Percentiles rank a stretch among this genome's conserved stretches.
These are phyloP conservation scores for Ianthella basta DNA, from an alignment of 37 sponge, comb jelly and placozoan genomes.

Conservation along the genomic window DNA sequence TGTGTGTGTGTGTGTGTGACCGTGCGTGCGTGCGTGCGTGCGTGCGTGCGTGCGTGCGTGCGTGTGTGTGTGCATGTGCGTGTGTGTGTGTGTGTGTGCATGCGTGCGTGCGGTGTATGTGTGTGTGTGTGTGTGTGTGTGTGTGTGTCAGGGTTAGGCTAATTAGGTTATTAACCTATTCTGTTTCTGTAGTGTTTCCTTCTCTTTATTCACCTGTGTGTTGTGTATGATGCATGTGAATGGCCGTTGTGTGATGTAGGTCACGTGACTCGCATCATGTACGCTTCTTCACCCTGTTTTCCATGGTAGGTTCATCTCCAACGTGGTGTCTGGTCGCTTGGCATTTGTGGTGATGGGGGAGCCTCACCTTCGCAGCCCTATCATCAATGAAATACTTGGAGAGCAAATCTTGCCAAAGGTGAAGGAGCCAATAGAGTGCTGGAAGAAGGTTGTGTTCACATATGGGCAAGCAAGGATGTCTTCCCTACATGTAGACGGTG, in stretches of 20 bases:
- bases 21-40: not conserved
- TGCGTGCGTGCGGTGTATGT: not conserved
- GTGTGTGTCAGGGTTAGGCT: too few species aligned
- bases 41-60: not conserved
- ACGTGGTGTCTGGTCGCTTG: slow-evolving; percentile 77
- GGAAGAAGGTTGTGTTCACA: slow-evolving; percentile 86
- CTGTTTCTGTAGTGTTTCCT: too few species aligned
- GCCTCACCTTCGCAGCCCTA: slow-evolving; percentile 44
- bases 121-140: too few species aligned
- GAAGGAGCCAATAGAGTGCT: slow-evolving; percentile 45
- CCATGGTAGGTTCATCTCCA: slow-evolving; percentile 61
- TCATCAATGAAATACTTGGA: slow-evolving; percentile 83
- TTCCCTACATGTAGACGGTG: slow-evolving; percentile 56
- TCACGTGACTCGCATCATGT: not conserved
- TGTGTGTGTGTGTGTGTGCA: not conserved
- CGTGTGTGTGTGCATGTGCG: not conserved
- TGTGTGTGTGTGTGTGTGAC: not conserved
- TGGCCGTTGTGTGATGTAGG: too few species aligned
- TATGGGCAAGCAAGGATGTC: slow-evolving; percentile 57
- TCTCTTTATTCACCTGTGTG: too few species aligned
- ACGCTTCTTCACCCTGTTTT: not conserved
- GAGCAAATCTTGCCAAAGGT: slow-evolving; percentile 73
- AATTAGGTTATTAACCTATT: too few species aligned
- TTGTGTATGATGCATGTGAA: too few species aligned
- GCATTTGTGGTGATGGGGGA: slow-evolving; percentile 88